A percentile compares a stretch with the other conserved stretches of the same genome.
Conservation (phyloP, 2,113 vertebrate species). For the Sapajus apella region DNA sequence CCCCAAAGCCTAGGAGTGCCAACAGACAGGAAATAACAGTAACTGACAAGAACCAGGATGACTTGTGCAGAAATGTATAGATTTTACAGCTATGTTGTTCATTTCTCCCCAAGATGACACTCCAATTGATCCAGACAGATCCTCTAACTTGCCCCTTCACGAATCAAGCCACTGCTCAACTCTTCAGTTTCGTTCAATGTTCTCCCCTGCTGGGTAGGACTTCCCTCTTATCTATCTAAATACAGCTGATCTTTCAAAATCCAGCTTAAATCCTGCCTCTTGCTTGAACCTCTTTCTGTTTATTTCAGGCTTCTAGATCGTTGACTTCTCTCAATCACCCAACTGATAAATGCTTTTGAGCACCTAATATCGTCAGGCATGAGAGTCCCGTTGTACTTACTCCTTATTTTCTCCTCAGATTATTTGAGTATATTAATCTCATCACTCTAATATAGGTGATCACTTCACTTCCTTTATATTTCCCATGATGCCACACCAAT, state of each 20-base stretch:
- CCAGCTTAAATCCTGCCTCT: not conserved
- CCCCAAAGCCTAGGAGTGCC: not conserved
- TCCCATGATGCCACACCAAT: not conserved
- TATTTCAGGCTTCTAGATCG: not conserved
- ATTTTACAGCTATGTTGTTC: not conserved
- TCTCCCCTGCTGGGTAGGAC: not conserved
- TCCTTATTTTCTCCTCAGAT: not conserved
- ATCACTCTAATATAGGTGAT: not conserved
- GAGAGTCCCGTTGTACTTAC: not conserved
- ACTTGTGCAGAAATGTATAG: not conserved
- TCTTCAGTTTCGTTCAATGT: not conserved
- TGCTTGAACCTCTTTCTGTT: not conserved
- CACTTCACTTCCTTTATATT: not conserved
- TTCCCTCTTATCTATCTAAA: not conserved
- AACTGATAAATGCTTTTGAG: not conserved
- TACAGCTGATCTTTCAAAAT: not conserved
- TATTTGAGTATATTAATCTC: not conserved
- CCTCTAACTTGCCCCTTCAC: not conserved
- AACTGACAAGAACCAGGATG: not conserved
- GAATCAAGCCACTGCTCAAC: not conserved
- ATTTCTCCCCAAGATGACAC: not conserved
- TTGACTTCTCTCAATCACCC: not conserved
- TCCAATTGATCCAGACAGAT: not conserved
- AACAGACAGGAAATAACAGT: not conserved
- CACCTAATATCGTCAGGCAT: not conserved